Base-by-base conservation (phyloP, 2,113 vertebrate species). In the Spermophilus dauricus region DNA sequence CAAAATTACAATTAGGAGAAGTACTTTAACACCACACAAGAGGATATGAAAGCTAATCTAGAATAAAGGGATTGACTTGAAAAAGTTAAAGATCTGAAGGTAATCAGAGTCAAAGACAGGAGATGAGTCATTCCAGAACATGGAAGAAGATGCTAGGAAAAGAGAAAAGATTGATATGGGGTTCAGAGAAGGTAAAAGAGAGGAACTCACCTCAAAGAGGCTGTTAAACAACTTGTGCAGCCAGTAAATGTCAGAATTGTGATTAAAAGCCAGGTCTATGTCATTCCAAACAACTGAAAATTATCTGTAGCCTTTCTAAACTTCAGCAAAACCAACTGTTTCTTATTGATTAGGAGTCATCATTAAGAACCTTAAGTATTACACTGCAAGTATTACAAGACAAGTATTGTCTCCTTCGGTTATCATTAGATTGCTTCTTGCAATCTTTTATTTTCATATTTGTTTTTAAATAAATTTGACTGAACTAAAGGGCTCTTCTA, bases 281-380 rank as follows among this genome's bases (percentile, higher is more conserved):
- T 32, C 5, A 96, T 63, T 76, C 18, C 22, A 77, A 77, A 56
- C 32, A 86, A 48, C 28, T 61, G 22, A 61, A 77, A 58, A n/a
- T 65, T n/a, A 61, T 95, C 53, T 84, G 37, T 24, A 51, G 4
- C 22, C 26, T 65, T 76, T 76, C 53, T 9, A 61, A 37, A 67
- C 51, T 88, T 42, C 34, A 89, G n/a, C 32, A 84, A 93, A 80
- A 45, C 53, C 58, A 37, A 78, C 14, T 39, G 61, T 85, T 30
- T 61, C 39, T 42, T 84, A 51, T 24, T 76, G 28, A 83, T 37
- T 84, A 72, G 81, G n/a, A 32, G 8, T 67, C 30, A 93, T 16
- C 42, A 87, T 51, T 37, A 93, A 32, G 37, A 94, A 92, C 30
- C 75, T 83, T 34, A 78, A 83, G 32, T 89, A 92, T 37, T 93